Percentiles rank a stretch among this genome's conserved stretches.
These are phyloP conservation scores for Syngnathus rostellatus DNA, from an alignment of 2,797 vertebrate species.

Conservation along the genomic window DNA sequence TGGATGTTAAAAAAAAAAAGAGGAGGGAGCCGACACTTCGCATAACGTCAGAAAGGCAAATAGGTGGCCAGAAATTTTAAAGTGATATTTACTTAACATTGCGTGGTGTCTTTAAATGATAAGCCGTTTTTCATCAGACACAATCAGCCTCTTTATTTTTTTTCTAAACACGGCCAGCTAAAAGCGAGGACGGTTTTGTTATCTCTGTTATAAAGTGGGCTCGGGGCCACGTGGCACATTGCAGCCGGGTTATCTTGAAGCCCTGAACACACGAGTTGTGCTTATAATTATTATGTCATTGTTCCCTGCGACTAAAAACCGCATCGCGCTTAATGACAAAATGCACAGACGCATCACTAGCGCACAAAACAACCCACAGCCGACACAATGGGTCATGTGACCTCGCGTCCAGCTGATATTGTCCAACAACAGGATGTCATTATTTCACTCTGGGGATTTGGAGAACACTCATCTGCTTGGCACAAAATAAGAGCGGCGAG, in stretches of 20 bases:
- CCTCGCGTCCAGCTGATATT: slow-evolving; percentile 8
- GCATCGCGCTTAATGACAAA: slow-evolving; percentile 31
- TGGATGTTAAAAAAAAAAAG: slow-evolving; percentile 31
- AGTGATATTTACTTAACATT: no score
- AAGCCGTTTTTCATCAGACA: neutral
- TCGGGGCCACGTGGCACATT: slow-evolving; percentile 33
- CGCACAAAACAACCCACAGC: neutral
- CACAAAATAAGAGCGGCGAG: slow-evolving; percentile 24
- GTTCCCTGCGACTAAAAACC: neutral
- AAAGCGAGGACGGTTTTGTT: slow-evolving; percentile 33
- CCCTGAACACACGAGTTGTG: neutral
- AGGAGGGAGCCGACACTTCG: slow-evolving; percentile 25
- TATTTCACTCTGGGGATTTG: slow-evolving; percentile 18
- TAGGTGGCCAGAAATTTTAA: slow-evolving; percentile 5
- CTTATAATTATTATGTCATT: neutral
- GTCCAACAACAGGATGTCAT: slow-evolving; percentile 9
- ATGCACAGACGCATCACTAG: slow-evolving; percentile 13
- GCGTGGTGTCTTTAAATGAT: neutral
- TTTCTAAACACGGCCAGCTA: slow-evolving; percentile 5
- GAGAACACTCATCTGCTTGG: slow-evolving; percentile 20
- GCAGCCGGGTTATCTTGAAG: slow-evolving; percentile 1
- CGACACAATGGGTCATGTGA: slow-evolving; percentile 20
- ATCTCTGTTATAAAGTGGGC: slow-evolving; percentile 42
- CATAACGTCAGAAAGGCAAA: slow-evolving; percentile 20
- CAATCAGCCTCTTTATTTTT: slow-evolving; percentile 3